Evolutionary conservation across 2,888 invertebrate species (phyloP).

Genomic region (Punctoribates punctum): DNA sequence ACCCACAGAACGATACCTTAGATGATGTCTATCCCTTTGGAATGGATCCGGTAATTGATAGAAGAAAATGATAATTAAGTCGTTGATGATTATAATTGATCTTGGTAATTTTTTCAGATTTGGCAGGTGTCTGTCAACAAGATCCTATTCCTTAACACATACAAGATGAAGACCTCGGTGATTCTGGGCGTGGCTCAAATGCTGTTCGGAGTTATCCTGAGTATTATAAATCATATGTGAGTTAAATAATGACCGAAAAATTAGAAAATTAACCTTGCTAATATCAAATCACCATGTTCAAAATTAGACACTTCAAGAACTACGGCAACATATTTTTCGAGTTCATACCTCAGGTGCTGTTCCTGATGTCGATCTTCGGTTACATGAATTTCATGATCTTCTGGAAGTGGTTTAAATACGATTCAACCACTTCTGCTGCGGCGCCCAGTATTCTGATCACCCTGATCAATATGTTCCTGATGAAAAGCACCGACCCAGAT

Average conservation of each 20-base stretch:
- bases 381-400: slow-evolving; percentile 93
- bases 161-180: slow-evolving; percentile 86
- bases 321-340: slow-evolving; percentile 78
- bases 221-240: slow-evolving; percentile 54
- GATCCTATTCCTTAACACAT: slow-evolving; percentile 88
- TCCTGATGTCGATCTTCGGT: slow-evolving; percentile 84
- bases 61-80: slow-evolving; percentile 37
- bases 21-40: slow-evolving; percentile 78
- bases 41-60: slow-evolving; percentile 66
- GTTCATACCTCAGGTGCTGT: slow-evolving; percentile 92
- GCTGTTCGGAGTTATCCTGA: slow-evolving; percentile 88
- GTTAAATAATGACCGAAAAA: neutral
- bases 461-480: slow-evolving; percentile 97
- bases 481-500: slow-evolving; percentile 60
- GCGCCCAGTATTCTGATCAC: slow-evolving; percentile 96
- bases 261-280: too few species aligned
- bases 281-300: slow-evolving; percentile 55
- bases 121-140: slow-evolving; percentile 75
- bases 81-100: slow-evolving; percentile 42
- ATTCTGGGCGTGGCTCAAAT: slow-evolving; percentile 94
- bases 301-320: slow-evolving; percentile 56
- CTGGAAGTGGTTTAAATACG: slow-evolving; percentile 82
- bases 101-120: slow-evolving; percentile 51
- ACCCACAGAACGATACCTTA: slow-evolving; percentile 49
- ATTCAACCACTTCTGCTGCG: slow-evolving; percentile 59